Conservation (phyloP, 2,797 vertebrate species). For the Acanthis flammea region DNA sequence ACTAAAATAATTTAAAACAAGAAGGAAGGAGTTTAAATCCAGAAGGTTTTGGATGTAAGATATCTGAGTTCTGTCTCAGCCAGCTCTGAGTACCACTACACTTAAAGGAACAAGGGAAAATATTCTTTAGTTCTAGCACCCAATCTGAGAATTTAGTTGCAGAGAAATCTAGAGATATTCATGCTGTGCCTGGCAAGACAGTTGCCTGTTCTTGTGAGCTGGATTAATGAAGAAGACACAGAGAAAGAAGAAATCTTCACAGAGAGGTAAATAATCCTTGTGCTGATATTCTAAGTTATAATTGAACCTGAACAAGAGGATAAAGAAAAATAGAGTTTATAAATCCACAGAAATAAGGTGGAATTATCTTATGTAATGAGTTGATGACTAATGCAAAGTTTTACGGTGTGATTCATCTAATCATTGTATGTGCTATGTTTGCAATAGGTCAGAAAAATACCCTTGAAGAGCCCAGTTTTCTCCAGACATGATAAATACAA, state of each 20-base stretch:
- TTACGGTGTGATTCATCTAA: not conserved
- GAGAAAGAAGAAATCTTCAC: not conserved
- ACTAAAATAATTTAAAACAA: not conserved
- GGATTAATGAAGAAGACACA: not conserved
- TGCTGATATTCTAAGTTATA: not conserved
- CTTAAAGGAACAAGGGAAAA: not conserved
- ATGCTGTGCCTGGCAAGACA: not conserved
- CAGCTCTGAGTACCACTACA: not conserved
- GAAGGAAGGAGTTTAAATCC: not conserved
- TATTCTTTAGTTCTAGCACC: not conserved
- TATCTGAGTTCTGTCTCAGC: not conserved
- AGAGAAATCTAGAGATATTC: not conserved
- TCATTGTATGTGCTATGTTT: not conserved
- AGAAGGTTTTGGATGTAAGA: fast-evolving
- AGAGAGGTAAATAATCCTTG: not conserved
- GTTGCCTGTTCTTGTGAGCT: not conserved
- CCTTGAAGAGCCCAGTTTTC: not conserved
- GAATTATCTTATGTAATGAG: not conserved
- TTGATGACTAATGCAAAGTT: not conserved
- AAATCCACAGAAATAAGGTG: not conserved
- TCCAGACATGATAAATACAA: not conserved
- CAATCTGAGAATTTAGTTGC: not conserved
- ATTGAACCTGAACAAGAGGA: not conserved
- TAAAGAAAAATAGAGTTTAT: not conserved
- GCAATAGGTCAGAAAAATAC: not conserved